Base-by-base conservation (phyloP, 1,140 invertebrate genomes). In the Leptopilina boulardi region DNA sequence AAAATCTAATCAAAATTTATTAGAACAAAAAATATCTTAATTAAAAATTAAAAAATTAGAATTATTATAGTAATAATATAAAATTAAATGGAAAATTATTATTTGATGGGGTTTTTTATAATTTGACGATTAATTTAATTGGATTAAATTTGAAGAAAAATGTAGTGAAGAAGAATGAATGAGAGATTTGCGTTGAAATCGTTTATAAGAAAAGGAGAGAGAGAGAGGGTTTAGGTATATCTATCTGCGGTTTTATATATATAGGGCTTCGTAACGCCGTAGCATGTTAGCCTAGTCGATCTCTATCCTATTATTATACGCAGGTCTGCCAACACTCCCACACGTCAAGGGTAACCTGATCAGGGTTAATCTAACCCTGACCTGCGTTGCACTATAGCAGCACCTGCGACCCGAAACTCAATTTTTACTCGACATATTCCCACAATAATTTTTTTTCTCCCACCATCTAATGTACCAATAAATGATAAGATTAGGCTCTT, bases 291-390 rank as follows among this genome's bases (percentile, higher is more conserved):
- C 79, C 86, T 86, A 87, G 80, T 74, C 73, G 66, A 47, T 76
- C n/a, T 71, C 82, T 87, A 88, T 90, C 88, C 89, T 89, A 89
- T 90, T 89, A 90, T 90, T 90, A 88, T 18, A n/a, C 82, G 78
- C 76, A 79, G 80, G 79, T 81, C 84, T 85, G 77, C 84, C 80
- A 88, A 82, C 88, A 90, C 90, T 91, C 90, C 90, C 90, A 91
- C 90, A 91, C 90, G 90, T 89, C 85, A 78, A 83, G 83, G 85
- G 90, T 89, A 90, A 90, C 87, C 84, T 88, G 89, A 89, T 90
- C 89, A 87, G 88, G 89, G 88, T 90, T 90, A 90, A 90, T 89
- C 88, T 87, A 88, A 87, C 88, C 88, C 87, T 90, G 89, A 90
- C 89, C 89, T 86, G 86, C 9, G 86, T n/a, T 80, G 82, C 76